Percentiles rank a stretch among this genome's conserved stretches.
Evolutionary conservation across 37 sponge, comb jelly and placozoan species (phyloP).

Genomic region (Aphrocallistes beatrix): DNA sequence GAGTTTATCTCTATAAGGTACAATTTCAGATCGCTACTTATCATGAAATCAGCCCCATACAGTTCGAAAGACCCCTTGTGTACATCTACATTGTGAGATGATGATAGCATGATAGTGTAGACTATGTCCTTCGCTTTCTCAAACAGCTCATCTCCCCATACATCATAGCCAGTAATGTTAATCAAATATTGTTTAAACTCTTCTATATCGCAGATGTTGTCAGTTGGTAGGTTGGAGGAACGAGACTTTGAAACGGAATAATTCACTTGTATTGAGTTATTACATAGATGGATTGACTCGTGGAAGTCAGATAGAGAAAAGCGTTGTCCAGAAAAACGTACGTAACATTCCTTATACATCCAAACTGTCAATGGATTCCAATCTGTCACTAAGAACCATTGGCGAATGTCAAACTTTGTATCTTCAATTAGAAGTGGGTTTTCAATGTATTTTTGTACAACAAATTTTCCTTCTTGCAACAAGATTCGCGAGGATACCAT

Average conservation of each 20-base stretch:
- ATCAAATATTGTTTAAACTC: conserved; percentile 61
- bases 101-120: not conserved
- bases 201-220: conserved; percentile 82
- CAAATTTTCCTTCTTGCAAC: conserved; percentile 63
- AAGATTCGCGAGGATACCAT: conserved; percentile 29
- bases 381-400: conserved; percentile 98
- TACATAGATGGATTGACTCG: conserved; percentile 78
- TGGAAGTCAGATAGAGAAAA: conserved; percentile 69
- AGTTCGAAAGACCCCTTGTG: conserved; percentile 61
- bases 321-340: conserved; percentile 67
- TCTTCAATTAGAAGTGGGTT: conserved; percentile 68
- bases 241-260: conserved; percentile 28
- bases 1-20: conserved; percentile 96
- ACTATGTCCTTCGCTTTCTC: not conserved
- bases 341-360: conserved; percentile 84
- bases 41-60: conserved; percentile 96
- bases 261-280: conserved; percentile 84
- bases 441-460: conserved; percentile 98
- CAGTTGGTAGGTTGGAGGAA: conserved; percentile 45
- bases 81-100: not conserved
- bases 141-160: not conserved
- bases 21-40: conserved; percentile 61
- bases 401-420: conserved; percentile 96
- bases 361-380: conserved; percentile 97
- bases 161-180: not conserved